Evolutionary conservation across 2,113 vertebrate genomes (phyloP), one percentile per base, ranked within the genome.

Genomic region (Cavia aperea): DNA sequence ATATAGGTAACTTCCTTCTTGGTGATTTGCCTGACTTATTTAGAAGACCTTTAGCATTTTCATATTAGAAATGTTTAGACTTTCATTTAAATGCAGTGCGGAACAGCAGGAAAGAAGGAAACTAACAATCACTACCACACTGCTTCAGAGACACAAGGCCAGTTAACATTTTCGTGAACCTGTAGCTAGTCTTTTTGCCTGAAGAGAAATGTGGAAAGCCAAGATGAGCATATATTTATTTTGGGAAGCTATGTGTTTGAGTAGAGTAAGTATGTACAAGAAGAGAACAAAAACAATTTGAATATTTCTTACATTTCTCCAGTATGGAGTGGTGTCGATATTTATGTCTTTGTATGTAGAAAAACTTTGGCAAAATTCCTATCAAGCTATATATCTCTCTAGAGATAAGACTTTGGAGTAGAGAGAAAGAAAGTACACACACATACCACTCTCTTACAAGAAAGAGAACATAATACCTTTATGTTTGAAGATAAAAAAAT

Each of bases 271-370:
- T 73, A 39, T 62, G 10, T 15, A 73, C 2, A 89, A 77, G 49
- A 43, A 65, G 65, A 75, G 15, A 19, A 92, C 23, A 86, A 62
- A 86, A 63, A 51, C 11, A 33, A 88, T 26, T 87, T 43, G 10
- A 81, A 86, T 73, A 15, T 51, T 73, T 93, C 94, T 88, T 26
- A 36, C 81, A 81, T 62, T 95, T 83, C 7, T 73, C 7, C 23
- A 93, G 24, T 16, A 4, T 46, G 4, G 4, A 1, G 1, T 9
- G 60, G 9, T 84, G 10, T 91, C 72, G 7, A 62, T 21, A 21
- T 51, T 19, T 79, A 10, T 73, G 36, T 65, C 16, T 79, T 88
- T 83, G 39, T 62, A 10, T 15, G 56, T 23, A 87, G 13, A 91
- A 93, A 78, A 63, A 91, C 4, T 88, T 63, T 90, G 39, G 14